Conservation (phyloP, 2,888 invertebrate species). For the Hydroisotoma schaefferi region DNA sequence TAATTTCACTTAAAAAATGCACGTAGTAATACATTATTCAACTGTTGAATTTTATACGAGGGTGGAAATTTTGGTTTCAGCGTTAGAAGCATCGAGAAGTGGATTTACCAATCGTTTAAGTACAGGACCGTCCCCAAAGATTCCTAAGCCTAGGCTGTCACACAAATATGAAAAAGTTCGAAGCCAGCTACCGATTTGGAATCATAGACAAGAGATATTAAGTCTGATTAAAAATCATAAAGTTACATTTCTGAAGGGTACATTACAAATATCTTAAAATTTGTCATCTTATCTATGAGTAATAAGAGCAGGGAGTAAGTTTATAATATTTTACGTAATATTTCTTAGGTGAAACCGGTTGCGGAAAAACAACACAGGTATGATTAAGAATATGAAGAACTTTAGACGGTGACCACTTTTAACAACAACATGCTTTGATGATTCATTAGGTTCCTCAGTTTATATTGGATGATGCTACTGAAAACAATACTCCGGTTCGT, state of each 20-base stretch:
- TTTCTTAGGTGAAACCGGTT: constrained; percentile 71
- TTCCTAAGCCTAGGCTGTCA: constrained; percentile 26
- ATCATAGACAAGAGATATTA: constrained; percentile 64
- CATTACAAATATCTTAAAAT: too few species aligned
- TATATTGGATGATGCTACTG: constrained; percentile 71
- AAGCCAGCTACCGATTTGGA: constrained; percentile 67
- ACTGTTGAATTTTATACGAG: too few species aligned
- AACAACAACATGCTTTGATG: too few species aligned
- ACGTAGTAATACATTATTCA: too few species aligned
- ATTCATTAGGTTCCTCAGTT: constrained; percentile 73
- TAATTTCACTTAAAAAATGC: too few species aligned
- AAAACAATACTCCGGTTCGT: constrained; percentile 64
- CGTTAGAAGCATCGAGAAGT: neutral
- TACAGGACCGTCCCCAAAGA: constrained; percentile 22
- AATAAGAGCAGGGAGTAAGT: too few species aligned
- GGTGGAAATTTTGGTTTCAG: too few species aligned
- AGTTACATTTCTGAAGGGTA: constrained; percentile 65
- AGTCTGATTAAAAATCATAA: constrained; percentile 64
- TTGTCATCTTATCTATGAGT: neutral
- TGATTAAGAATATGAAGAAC: neutral
- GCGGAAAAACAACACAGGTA: constrained; percentile 89
- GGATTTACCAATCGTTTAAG: constrained; percentile 16
- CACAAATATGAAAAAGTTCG: constrained; percentile 50
- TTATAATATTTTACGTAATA: constrained; percentile 46
- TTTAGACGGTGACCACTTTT: neutral